A percentile compares a stretch with the other conserved stretches of the same genome.
Conservation (phyloP, 23 tunicate species). For the Ciona savignyi region DNA sequence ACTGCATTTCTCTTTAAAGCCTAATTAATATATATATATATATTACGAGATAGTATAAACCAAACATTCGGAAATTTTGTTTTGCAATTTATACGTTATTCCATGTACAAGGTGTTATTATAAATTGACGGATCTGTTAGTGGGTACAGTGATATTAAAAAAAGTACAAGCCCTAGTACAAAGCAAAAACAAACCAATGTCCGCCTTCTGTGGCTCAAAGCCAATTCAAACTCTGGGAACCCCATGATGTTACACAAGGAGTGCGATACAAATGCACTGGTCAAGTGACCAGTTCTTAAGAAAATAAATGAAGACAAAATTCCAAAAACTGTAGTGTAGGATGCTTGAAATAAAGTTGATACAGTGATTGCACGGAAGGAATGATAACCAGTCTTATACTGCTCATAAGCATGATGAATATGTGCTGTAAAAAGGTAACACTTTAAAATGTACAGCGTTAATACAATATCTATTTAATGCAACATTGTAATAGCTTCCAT, state of each 20-base stretch:
- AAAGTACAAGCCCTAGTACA: constrained; percentile 50
- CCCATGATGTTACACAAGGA: constrained; percentile 91
- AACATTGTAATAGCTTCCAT: too few relatives aligned
- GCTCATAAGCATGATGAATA: constrained; percentile 74
- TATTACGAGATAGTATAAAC: too few relatives aligned
- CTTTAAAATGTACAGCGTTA: too few relatives aligned
- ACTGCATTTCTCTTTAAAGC: too few relatives aligned
- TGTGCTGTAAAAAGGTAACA: constrained; percentile 49
- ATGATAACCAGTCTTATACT: constrained; percentile 39
- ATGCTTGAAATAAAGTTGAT: constrained; percentile 68
- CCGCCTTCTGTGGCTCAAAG: constrained; percentile 26
- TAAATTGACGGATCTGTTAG: constrained; percentile 42
- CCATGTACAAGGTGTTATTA: constrained; percentile 22
- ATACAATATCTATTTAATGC: too few relatives aligned
- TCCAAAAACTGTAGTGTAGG: constrained; percentile 79
- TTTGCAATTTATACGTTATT: not conserved
- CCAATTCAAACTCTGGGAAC: constrained; percentile 77
- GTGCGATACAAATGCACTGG: constrained; percentile 69
- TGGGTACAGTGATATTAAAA: constrained; percentile 30
- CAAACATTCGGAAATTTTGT: too few relatives aligned
- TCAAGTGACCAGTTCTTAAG: constrained; percentile 73
- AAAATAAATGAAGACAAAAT: constrained; percentile 65
- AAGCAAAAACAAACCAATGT: constrained; percentile 24
- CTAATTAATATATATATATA: too few relatives aligned
- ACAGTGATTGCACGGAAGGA: constrained; percentile 37